A percentile compares a stretch with the other conserved stretches of the same genome.
Conservation (phyloP, 2,797 vertebrate genomes). For the Manis pentadactyla region DNA sequence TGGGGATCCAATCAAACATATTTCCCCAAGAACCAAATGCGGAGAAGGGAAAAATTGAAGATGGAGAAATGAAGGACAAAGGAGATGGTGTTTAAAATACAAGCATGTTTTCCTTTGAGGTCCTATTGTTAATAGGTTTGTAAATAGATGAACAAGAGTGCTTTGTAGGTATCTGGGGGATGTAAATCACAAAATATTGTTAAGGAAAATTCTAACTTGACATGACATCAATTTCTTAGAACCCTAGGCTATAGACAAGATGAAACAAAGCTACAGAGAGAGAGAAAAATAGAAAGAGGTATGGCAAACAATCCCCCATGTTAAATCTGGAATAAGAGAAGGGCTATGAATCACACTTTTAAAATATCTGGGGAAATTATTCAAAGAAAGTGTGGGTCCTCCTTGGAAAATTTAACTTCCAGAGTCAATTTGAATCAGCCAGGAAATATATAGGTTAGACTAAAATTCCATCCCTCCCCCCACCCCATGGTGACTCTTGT, state of each 20-base stretch:
- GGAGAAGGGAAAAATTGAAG: background rate
- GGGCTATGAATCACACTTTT: conserved; percentile 57
- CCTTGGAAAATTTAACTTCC: conserved; percentile 50
- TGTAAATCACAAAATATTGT: conserved; percentile 33
- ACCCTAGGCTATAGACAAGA: background rate
- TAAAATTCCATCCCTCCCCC: conserved; percentile 57
- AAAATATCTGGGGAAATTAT: conserved; percentile 41
- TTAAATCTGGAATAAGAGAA: conserved; percentile 28
- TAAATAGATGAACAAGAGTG: background rate
- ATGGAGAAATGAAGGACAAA: background rate
- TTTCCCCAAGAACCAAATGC: background rate
- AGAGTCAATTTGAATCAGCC: conserved; percentile 17
- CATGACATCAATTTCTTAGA: conserved; percentile 43
- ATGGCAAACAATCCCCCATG: background rate
- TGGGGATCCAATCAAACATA: background rate
- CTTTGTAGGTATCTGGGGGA: background rate
- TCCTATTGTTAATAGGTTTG: background rate
- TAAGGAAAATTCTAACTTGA: conserved; percentile 12
- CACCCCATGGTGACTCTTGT: background rate
- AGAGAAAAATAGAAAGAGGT: background rate
- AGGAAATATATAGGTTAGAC: conserved; percentile 63
- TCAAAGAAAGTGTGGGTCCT: conserved; percentile 14
- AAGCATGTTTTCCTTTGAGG: background rate
- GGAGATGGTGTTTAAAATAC: background rate
- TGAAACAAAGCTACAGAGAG: background rate